Evolutionary conservation across 2,113 vertebrate genomes (phyloP).

Genomic region (Microtus pennsylvanicus): DNA sequence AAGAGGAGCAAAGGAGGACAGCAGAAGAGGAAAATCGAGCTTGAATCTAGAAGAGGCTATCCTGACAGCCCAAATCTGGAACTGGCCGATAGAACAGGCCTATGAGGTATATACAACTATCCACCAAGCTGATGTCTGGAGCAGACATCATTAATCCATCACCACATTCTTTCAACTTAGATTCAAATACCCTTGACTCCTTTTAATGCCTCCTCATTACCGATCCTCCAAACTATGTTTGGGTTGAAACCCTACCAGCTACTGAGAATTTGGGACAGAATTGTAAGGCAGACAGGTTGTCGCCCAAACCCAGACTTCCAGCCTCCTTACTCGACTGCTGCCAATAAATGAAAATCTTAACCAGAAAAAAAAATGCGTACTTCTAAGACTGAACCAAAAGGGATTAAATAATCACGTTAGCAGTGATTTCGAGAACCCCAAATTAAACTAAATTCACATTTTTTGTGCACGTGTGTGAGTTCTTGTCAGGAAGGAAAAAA

Average conservation of each 20-base stretch:
- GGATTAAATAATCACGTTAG: conserved; percentile 47
- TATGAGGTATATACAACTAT: background rate
- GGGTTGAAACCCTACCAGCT: background rate
- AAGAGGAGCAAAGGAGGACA: background rate
- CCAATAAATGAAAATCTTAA: background rate
- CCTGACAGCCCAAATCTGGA: background rate
- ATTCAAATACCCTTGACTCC: background rate
- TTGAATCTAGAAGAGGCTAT: background rate
- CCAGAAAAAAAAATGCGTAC: background rate
- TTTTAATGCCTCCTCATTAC: background rate
- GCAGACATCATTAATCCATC: conserved; percentile 27
- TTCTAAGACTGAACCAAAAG: conserved; percentile 23
- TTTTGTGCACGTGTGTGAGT: conserved; percentile 56
- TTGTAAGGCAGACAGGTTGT: background rate
- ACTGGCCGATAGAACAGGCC: background rate
- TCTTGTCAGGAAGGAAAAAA: conserved; percentile 56
- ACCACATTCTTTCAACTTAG: background rate
- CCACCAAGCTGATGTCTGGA: background rate
- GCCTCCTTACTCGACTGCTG: background rate
- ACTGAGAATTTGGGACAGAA: background rate
- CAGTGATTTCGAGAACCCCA: conserved; percentile 11
- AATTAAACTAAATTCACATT: conserved; percentile 59
- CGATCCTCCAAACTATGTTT: background rate
- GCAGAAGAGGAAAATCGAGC: background rate
- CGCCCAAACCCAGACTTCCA: background rate